These are phyloP conservation scores for Ectemnius continuus DNA, from an alignment of 2,888 invertebrate species.

Conservation along the genomic window DNA sequence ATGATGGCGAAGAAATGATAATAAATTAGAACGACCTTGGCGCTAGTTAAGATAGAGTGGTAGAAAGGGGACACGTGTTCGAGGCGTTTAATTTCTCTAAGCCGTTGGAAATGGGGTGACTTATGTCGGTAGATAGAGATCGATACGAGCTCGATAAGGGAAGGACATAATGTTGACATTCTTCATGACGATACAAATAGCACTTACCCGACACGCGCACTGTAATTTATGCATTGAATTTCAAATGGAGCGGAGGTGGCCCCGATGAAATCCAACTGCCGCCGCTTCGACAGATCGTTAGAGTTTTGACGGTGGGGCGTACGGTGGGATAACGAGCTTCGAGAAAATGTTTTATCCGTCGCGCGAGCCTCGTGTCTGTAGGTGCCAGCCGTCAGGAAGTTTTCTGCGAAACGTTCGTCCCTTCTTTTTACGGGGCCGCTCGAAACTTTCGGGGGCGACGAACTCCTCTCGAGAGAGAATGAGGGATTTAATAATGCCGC, in stretches of 20 bases:
- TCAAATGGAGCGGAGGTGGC: slow-evolving; percentile 38
- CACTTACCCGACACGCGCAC: slow-evolving; percentile 32
- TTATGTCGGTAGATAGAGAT: background rate
- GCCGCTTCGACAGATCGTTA: slow-evolving; percentile 49
- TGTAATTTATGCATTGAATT: slow-evolving; percentile 59
- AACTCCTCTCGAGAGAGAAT: slow-evolving; percentile 12
- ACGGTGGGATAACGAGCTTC: slow-evolving; percentile 42
- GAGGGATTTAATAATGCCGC: slow-evolving; percentile 40
- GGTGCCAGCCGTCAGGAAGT: slow-evolving; percentile 30
- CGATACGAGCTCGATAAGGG: slow-evolving; percentile 25
- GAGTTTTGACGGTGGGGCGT: slow-evolving; percentile 8
- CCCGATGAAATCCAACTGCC: slow-evolving; percentile 36
- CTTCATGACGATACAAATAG: slow-evolving; percentile 21
- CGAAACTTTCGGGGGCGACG: slow-evolving; percentile 33
- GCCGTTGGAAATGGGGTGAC: no score
- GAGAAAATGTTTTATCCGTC: slow-evolving; percentile 41
- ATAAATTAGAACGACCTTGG: slow-evolving; percentile 16
- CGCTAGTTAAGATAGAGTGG: slow-evolving; percentile 33
- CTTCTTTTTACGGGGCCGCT: slow-evolving; percentile 33
- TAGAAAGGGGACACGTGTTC: no score
- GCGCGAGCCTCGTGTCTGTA: slow-evolving; percentile 24
- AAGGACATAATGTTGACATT: slow-evolving; percentile 26
- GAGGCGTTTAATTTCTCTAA: no score
- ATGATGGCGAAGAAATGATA: no score
- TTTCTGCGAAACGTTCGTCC: slow-evolving; percentile 42